A percentile compares a stretch with the other conserved stretches of the same genome.
Evolutionary conservation across 2,797 vertebrate genomes (phyloP).

Genomic region (Chaunax sp.): DNA sequence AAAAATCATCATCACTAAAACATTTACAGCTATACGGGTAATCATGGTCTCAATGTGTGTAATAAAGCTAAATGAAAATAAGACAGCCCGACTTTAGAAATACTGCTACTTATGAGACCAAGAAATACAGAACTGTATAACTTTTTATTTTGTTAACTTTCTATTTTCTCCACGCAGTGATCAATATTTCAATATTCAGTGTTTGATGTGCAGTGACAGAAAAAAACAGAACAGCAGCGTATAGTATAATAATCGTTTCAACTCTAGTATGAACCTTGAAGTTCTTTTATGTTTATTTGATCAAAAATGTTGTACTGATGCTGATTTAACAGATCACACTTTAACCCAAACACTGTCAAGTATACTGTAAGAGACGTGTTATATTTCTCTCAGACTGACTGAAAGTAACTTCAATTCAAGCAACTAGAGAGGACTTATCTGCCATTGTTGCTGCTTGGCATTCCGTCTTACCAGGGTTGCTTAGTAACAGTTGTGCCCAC

Average conservation of each 20-base stretch:
- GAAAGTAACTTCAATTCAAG: background rate
- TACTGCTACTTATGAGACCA: background rate
- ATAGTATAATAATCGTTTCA: too few relatives aligned
- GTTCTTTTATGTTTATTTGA: background rate
- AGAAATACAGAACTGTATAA: background rate
- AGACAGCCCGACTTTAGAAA: background rate
- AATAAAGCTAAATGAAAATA: too few relatives aligned
- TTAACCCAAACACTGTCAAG: too few relatives aligned
- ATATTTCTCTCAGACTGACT: background rate
- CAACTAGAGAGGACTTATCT: background rate
- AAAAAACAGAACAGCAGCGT: too few relatives aligned
- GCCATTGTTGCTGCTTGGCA: constrained; percentile 47
- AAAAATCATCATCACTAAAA: background rate
- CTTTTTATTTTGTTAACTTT: too few relatives aligned
- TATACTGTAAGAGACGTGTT: too few relatives aligned
- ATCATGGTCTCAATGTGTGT: background rate
- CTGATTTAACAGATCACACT: background rate
- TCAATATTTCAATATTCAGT: background rate
- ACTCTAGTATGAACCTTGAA: background rate
- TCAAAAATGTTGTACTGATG: background rate
- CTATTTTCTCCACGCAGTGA: too few relatives aligned
- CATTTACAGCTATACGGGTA: background rate
- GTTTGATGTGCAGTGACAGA: too few relatives aligned
- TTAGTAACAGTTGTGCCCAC: constrained; percentile 65
- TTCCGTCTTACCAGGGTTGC: constrained; percentile 62